A percentile compares a stretch with the other conserved stretches of the same genome.
Conservation (phyloP, 2,113 vertebrate species). For the Lethenteron camtschaticum region DNA sequence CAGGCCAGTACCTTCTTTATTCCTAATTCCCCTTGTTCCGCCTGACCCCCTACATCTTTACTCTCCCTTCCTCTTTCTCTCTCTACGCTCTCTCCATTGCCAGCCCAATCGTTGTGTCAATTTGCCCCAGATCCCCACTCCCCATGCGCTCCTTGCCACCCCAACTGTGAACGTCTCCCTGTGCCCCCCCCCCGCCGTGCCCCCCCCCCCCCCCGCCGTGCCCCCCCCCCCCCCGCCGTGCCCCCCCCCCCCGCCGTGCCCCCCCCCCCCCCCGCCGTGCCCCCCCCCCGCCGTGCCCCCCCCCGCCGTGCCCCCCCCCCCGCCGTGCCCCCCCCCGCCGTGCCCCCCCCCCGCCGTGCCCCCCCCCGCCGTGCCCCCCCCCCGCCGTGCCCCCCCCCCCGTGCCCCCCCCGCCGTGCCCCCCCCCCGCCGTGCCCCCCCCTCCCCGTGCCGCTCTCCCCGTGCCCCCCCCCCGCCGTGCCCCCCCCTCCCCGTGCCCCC, state of each 20-base stretch:
- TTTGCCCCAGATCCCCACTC: background rate
- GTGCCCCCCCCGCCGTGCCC: too few species aligned
- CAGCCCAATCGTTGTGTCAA: background rate
- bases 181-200: background rate
- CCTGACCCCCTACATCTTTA: background rate
- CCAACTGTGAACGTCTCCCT: background rate
- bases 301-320: background rate
- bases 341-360: background rate
- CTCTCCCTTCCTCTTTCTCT: background rate
- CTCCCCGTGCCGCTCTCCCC: background rate
- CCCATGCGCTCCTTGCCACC: background rate
- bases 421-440: too few species aligned
- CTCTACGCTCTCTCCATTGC: background rate
- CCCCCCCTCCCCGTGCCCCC: background rate
- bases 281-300: background rate
- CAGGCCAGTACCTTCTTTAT: background rate
- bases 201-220: background rate
- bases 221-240: too few species aligned
- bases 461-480: background rate
- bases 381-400: too few species aligned
- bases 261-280: too few species aligned
- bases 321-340: background rate
- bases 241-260: too few species aligned
- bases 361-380: too few species aligned
- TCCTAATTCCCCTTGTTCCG: background rate